Evolutionary conservation across 1,140 invertebrate species (phyloP).

Genomic region (Drosophila lacertosa): DNA sequence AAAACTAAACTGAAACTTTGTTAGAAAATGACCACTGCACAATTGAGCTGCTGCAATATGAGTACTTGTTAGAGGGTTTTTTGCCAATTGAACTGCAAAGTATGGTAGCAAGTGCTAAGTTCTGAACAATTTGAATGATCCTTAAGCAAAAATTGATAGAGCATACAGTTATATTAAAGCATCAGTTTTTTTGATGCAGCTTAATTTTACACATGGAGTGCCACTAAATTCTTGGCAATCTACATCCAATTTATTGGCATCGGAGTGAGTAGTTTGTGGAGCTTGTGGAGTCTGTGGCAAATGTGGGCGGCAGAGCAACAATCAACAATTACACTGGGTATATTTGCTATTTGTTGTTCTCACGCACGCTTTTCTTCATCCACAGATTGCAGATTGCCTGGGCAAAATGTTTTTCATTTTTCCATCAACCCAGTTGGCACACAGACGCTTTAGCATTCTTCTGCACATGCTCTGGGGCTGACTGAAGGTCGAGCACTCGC

Average conservation of each 20-base stretch:
- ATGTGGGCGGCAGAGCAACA: conserved; percentile 16
- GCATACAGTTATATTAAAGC: too few relatives aligned
- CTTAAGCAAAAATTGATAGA: neutral
- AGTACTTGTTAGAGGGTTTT: conserved; percentile 8
- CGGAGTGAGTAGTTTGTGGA: neutral
- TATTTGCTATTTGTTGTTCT: conserved; percentile 12
- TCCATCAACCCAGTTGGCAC: conserved; percentile 13
- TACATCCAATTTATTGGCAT: conserved; percentile 24
- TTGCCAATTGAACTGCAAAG: conserved; percentile 14
- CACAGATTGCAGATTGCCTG: conserved; percentile 4
- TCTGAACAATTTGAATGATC: too few relatives aligned
- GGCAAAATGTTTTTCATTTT: conserved; percentile 31
- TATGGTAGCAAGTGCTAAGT: too few relatives aligned
- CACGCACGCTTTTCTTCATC: neutral
- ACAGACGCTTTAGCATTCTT: conserved; percentile 5
- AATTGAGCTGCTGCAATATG: conserved; percentile 19
- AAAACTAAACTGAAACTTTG: conserved; percentile 39
- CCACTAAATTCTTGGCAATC: neutral
- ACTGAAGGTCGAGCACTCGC: conserved; percentile 47
- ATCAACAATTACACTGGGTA: conserved; percentile 26
- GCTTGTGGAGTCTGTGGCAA: conserved; percentile 6
- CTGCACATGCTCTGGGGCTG: conserved; percentile 36
- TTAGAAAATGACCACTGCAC: conserved; percentile 12
- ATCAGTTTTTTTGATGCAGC: too few relatives aligned
- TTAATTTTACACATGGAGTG: neutral